phyloP scores from a whole-genome alignment of 1,140 invertebrate genomes.

The Eubasilissa regina region DNA sequence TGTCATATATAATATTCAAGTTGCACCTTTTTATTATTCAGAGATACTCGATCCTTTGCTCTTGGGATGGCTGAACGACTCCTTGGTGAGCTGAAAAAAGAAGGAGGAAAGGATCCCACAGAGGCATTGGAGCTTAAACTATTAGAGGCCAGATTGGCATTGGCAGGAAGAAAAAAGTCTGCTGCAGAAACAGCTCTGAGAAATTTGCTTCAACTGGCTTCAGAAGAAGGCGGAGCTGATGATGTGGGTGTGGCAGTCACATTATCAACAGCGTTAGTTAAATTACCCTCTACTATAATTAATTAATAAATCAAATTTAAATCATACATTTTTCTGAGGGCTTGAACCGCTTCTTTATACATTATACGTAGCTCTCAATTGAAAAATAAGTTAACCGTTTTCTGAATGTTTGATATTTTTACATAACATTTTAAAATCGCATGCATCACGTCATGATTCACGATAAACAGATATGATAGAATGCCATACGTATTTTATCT shows the following conservation, averaged over 20 bases:
- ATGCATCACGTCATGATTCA: too few relatives aligned
- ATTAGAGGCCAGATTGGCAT: conserved; percentile 86
- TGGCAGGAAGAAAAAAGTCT: conserved; percentile 89
- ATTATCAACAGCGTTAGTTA: conserved; percentile 82
- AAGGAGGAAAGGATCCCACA: conserved; percentile 67
- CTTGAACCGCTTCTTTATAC: too few relatives aligned
- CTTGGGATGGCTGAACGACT: conserved; percentile 86
- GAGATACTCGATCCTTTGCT: conserved; percentile 85
- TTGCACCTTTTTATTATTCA: conserved; percentile 52
- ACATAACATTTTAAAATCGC: too few relatives aligned
- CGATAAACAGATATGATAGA: too few relatives aligned
- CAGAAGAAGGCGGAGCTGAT: conserved; percentile 79
- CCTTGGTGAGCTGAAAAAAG: conserved; percentile 81
- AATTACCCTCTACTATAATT: not conserved
- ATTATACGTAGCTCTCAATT: too few relatives aligned
- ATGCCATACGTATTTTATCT: too few relatives aligned
- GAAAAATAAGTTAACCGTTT: too few relatives aligned
- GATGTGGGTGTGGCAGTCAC: conserved; percentile 93
- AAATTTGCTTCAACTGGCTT: conserved; percentile 84
- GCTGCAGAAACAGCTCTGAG: conserved; percentile 89
- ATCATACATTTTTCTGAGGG: too few relatives aligned
- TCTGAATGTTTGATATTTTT: too few relatives aligned
- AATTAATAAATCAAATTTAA: too few relatives aligned
- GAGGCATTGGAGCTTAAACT: conserved; percentile 80
- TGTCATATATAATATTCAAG: not conserved